phyloP scores from a whole-genome alignment of 2,888 invertebrate species.

The Sinhomidia bicolor region DNA sequence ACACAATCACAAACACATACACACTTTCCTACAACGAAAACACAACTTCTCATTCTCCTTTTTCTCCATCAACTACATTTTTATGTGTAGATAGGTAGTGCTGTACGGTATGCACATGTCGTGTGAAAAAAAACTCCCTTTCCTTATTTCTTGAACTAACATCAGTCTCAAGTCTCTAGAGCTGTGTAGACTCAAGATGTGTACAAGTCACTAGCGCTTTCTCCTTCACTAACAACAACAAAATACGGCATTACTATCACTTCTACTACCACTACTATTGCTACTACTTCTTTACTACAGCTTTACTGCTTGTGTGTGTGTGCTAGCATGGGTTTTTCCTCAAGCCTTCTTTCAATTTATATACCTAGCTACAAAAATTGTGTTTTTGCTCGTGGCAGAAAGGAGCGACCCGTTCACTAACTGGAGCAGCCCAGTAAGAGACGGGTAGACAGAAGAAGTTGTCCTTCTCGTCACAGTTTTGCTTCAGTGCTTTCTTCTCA shows the following conservation, averaged over 20 bases:
- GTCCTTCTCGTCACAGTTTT: constrained; percentile 49
- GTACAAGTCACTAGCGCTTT: constrained; percentile 22
- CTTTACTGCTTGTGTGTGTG: neutral
- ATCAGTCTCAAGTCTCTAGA: constrained; percentile 29
- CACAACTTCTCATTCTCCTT: neutral
- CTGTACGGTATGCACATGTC: neutral
- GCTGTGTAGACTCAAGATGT: constrained; percentile 37
- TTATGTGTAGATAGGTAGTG: neutral
- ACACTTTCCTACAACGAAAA: neutral
- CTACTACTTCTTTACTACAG: too few relatives aligned
- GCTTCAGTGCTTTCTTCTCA: constrained; percentile 55
- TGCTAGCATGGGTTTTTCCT: constrained; percentile 3
- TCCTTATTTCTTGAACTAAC: constrained; percentile 23
- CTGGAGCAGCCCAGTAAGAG: constrained; percentile 48
- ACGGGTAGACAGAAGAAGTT: constrained; percentile 49
- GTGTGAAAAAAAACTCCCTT: constrained; percentile 41
- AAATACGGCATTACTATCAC: constrained; percentile 6
- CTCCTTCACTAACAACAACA: constrained; percentile 29
- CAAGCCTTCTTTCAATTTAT: neutral
- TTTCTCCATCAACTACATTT: too few relatives aligned
- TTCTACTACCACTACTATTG: neutral
- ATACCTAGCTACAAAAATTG: constrained; percentile 49
- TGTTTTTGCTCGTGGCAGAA: constrained; percentile 66
- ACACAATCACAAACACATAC: too few relatives aligned
- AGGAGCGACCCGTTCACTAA: constrained; percentile 66